Percentiles rank a stretch among this genome's conserved stretches.
phyloP scores from a whole-genome alignment of 2,113 vertebrate genomes.

The Pachyramphus minor region DNA sequence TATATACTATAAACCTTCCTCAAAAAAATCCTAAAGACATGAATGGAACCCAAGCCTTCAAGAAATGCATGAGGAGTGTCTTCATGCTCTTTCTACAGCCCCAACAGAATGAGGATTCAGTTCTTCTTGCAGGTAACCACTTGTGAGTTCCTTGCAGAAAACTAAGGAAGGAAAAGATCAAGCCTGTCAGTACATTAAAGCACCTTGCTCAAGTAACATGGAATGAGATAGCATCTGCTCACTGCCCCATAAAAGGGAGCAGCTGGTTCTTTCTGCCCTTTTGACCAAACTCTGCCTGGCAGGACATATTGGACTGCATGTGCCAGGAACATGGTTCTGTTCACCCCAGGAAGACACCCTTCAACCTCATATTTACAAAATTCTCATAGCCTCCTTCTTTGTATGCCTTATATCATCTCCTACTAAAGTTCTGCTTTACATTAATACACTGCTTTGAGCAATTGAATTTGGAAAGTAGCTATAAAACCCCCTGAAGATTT shows the following conservation, averaged over 20 bases:
- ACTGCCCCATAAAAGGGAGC: background rate
- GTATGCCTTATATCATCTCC: background rate
- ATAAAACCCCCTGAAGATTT: background rate
- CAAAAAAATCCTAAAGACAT: background rate
- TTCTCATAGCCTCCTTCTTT: background rate
- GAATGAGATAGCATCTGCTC: background rate
- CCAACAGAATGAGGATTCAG: background rate
- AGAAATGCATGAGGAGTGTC: background rate
- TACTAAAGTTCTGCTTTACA: background rate
- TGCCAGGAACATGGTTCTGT: background rate
- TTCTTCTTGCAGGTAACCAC: background rate
- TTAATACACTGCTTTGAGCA: background rate
- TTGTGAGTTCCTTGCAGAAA: background rate
- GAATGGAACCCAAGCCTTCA: background rate
- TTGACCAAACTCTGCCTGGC: background rate
- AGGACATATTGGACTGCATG: accelerated
- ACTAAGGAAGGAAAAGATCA: background rate
- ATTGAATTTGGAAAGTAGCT: background rate
- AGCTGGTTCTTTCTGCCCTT: background rate
- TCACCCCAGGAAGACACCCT: background rate
- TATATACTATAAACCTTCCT: background rate
- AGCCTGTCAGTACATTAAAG: background rate
- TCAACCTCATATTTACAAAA: background rate
- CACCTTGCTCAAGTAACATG: background rate
- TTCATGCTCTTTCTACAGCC: background rate